Base-by-base conservation (phyloP, 64 coral and sea anemone genomes). In the Stichodactyla mertensii region DNA sequence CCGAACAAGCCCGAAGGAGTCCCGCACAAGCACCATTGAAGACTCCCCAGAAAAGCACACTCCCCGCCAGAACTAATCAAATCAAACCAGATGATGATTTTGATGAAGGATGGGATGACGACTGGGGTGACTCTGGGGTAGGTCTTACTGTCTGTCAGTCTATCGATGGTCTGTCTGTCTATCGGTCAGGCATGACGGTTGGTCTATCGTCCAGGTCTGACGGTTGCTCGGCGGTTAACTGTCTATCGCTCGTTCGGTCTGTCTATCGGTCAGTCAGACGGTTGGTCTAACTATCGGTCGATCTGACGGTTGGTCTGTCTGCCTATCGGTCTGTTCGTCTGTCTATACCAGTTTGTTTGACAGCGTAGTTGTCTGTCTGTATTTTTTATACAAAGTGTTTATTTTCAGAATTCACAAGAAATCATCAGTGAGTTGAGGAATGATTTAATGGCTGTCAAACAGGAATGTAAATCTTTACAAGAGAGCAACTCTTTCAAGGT, bases 401-500 rank as follows among this genome's bases (percentile, higher is more conserved):
- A 45, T 31, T 31, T 27, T 74, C 27, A 74, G 69, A 13, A 26
- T 5, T 23, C 69, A 31, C n/a, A 81, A 55, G 52, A 56, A 81
- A 80, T 85, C 55, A 67, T 95, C 26, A 87, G 52, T 16, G 88
- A 96, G 16, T 51, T 96, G 54, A 93, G 71, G 55, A 87, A 85
- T 16, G 91, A 96, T 83, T 80, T 96, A 13, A 31, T 96, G 61
- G 91, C 91, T 24, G 94, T 52, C 5, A 96, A 96, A 90, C 82
- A 93, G 20, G 94, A 96, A 71, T 93, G 91, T 52, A 18, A 86
- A 84, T 77, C 69, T 61, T 90, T 89, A 59, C 91, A 93, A 67
- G 71, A 87, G 10, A 59, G 8, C 24, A 80, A 58, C 56, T 16
- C 23, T 7, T 24, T 4, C 24, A 27, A 88, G 87, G 71, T 77